A percentile compares a stretch with the other conserved stretches of the same genome.
These are phyloP conservation scores for Astatoreochromis straeleni DNA, from an alignment of 2,113 vertebrate species.

Conservation along the genomic window DNA sequence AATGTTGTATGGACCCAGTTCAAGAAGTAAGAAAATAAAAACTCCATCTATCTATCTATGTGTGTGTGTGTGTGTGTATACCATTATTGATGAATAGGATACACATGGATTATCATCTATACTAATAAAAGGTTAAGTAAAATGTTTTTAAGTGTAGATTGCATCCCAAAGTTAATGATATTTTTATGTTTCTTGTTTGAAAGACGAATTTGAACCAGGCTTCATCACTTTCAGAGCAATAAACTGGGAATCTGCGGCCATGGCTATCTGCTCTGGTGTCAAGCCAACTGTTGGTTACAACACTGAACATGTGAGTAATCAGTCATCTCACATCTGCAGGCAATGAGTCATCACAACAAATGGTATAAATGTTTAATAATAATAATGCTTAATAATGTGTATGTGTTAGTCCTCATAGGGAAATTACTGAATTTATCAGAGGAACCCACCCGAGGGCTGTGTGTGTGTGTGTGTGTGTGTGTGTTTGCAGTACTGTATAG, in stretches of 20 bases:
- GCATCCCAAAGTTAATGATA: not conserved
- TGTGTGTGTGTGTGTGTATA: not conserved
- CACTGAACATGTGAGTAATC: not conserved
- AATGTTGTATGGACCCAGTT: too few relatives aligned
- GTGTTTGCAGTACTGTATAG: not conserved
- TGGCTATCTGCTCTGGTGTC: not conserved
- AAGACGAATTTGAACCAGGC: not conserved
- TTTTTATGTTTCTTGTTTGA: not conserved
- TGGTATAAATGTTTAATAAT: too few relatives aligned
- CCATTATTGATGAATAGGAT: not conserved
- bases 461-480: not conserved
- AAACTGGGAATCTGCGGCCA: not conserved
- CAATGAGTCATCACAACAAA: too few relatives aligned
- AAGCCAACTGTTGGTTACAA: not conserved
- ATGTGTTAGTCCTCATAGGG: too few relatives aligned
- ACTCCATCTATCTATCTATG: not conserved
- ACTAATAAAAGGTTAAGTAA: not conserved
- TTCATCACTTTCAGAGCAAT: not conserved
- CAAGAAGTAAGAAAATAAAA: not conserved
- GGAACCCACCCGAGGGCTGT: not conserved
- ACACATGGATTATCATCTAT: not conserved
- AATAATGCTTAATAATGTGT: too few relatives aligned
- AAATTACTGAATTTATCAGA: too few relatives aligned
- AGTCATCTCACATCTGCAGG: not conserved
- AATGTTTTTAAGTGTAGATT: not conserved